Evolutionary conservation across 2,797 vertebrate species (phyloP).

Genomic region (Neostethus bicornis): DNA sequence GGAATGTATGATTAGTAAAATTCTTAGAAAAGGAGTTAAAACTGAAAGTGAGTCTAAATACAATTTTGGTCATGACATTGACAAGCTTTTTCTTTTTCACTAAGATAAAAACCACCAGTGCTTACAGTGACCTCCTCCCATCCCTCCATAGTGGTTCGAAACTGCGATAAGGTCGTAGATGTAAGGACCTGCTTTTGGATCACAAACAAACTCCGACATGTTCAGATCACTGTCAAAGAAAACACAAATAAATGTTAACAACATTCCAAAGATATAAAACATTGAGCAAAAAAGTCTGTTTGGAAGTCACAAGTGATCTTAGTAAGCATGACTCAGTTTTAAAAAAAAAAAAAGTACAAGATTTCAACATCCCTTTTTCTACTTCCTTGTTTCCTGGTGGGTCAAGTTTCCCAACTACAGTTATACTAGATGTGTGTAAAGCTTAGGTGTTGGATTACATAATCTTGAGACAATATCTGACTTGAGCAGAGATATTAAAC

Average conservation of each 20-base stretch:
- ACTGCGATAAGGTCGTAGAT: constrained; percentile 94
- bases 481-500: constrained; percentile 3
- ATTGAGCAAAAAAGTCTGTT: too few species aligned
- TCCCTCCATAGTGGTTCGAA: constrained; percentile 97
- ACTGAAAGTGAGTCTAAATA: not conserved
- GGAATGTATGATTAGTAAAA: too few species aligned
- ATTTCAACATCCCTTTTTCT: not conserved
- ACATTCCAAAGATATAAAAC: not conserved
- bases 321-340: constrained; percentile 46
- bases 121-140: constrained; percentile 98
- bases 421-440: not conserved
- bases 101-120: not conserved
- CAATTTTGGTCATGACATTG: too few species aligned
- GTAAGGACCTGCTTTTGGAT: constrained; percentile 88
- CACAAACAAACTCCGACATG: constrained; percentile 96
- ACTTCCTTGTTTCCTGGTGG: constrained; percentile 28
- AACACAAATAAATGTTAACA: not conserved
- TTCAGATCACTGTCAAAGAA: constrained; percentile 85
- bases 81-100: not conserved
- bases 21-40: not conserved
- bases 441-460: not conserved
- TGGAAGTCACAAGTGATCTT: not conserved
- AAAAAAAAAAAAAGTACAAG: too few species aligned
- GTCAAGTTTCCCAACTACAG: constrained; percentile 37
- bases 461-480: constrained; percentile 20